Percentiles rank a stretch among this genome's conserved stretches.
Conservation (phyloP, 2,113 vertebrate species). For the Rattus norvegicus region DNA sequence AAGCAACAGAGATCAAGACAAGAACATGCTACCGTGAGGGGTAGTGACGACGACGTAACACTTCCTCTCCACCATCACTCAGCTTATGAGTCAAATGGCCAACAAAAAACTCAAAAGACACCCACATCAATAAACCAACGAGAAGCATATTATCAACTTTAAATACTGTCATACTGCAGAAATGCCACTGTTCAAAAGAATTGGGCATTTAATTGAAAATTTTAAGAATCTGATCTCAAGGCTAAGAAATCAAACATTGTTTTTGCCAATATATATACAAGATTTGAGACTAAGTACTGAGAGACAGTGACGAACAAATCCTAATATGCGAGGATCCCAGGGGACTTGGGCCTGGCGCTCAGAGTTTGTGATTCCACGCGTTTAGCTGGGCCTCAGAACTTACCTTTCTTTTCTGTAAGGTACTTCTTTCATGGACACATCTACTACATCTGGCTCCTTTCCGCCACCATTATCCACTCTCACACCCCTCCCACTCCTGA, state of each 20-base stretch:
- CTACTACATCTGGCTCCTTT: neutral
- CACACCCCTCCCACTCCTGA: neutral
- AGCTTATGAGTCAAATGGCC: conserved; percentile 4
- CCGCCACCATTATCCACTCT: neutral
- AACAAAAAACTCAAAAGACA: neutral
- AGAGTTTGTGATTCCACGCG: neutral
- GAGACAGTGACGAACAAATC: neutral
- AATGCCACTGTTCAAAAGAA: neutral
- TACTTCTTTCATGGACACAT: neutral
- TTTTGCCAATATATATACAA: neutral
- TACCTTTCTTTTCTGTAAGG: neutral
- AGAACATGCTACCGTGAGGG: neutral
- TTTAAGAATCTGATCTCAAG: neutral
- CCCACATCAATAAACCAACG: neutral
- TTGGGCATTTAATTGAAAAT: neutral
- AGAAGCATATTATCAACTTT: neutral
- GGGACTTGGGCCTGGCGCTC: neutral
- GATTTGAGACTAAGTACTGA: neutral
- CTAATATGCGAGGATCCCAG: neutral
- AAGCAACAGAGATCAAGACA: neutral
- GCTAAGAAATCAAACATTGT: neutral
- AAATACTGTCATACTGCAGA: neutral
- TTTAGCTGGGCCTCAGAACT: neutral
- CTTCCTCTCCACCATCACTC: neutral
- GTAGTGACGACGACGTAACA: neutral